Evolutionary conservation across 2,797 vertebrate genomes (phyloP).

Genomic region (Onychomys leucogaster): DNA sequence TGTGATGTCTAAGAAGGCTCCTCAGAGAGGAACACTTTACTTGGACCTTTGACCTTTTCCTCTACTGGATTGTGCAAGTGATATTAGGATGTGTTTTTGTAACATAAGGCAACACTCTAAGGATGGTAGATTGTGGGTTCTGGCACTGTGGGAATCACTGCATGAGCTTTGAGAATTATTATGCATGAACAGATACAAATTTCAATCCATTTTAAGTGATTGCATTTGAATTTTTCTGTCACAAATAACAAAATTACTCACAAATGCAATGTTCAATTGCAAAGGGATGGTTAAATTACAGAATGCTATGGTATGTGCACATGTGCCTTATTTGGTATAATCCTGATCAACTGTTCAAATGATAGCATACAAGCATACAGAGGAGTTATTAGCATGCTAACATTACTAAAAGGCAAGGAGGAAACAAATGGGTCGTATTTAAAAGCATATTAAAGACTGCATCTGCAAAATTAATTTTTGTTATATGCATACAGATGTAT

Average conservation of each 20-base stretch:
- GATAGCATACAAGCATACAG: neutral
- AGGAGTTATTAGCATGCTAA: slow-evolving; percentile 30
- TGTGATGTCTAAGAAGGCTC: neutral
- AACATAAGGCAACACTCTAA: neutral
- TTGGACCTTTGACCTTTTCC: neutral
- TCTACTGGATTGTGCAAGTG: neutral
- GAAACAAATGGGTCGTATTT: neutral
- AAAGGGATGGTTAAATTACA: slow-evolving; percentile 30
- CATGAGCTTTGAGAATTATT: neutral
- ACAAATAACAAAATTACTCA: slow-evolving; percentile 44
- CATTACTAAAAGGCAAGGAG: neutral
- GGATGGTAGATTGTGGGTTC: neutral
- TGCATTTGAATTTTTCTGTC: slow-evolving; percentile 32
- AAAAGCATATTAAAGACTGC: neutral
- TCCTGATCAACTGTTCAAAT: slow-evolving; percentile 27
- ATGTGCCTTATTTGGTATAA: neutral
- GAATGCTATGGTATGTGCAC: neutral
- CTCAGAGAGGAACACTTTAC: neutral
- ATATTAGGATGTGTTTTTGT: neutral
- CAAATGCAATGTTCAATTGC: neutral
- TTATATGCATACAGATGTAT: neutral
- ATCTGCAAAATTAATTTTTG: slow-evolving; percentile 35
- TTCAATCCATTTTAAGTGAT: slow-evolving; percentile 34
- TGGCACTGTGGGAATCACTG: neutral
- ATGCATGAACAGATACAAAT: slow-evolving; percentile 49